phyloP scores from a whole-genome alignment of 2,888 invertebrate species.

The Gari tellinella region DNA sequence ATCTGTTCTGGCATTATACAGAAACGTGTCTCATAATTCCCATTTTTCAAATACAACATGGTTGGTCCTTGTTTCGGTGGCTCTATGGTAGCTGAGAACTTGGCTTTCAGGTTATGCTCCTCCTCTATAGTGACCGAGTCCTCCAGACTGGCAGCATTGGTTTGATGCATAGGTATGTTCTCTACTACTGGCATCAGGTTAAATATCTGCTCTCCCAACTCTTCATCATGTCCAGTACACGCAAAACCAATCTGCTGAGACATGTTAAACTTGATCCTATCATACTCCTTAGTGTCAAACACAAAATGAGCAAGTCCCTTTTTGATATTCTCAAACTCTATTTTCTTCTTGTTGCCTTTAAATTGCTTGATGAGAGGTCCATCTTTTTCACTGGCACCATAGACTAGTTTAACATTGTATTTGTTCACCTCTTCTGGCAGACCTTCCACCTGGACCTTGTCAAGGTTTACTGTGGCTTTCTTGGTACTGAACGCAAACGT shows the following conservation, averaged over 20 bases:
- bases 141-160: conserved; percentile 46
- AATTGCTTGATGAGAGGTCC: conserved; percentile 63
- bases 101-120: conserved; percentile 62
- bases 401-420: conserved; percentile 72
- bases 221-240: conserved; percentile 75
- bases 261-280: conserved; percentile 77
- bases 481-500: conserved; percentile 78
- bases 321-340: conserved; percentile 64
- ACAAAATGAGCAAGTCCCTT: conserved; percentile 79
- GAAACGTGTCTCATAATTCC: conserved; percentile 76
- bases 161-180: conserved; percentile 45
- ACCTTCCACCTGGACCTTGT: conserved; percentile 69
- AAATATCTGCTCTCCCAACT: conserved; percentile 63
- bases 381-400: conserved; percentile 63
- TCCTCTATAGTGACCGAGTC: conserved; percentile 63
- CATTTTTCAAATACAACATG: conserved; percentile 66
- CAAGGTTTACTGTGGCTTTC: conserved; percentile 66
- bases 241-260: conserved; percentile 82
- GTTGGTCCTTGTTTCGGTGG: conserved; percentile 72
- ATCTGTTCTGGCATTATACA: conserved; percentile 83
- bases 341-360: conserved; percentile 64
- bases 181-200: conserved; percentile 65
- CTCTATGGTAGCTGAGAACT: conserved; percentile 73
- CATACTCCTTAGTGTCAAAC: conserved; percentile 83
- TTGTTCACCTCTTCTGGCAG: conserved; percentile 70